Conservation (phyloP, 2,888 invertebrate species). For the Lepidocyrtoides sp. region DNA sequence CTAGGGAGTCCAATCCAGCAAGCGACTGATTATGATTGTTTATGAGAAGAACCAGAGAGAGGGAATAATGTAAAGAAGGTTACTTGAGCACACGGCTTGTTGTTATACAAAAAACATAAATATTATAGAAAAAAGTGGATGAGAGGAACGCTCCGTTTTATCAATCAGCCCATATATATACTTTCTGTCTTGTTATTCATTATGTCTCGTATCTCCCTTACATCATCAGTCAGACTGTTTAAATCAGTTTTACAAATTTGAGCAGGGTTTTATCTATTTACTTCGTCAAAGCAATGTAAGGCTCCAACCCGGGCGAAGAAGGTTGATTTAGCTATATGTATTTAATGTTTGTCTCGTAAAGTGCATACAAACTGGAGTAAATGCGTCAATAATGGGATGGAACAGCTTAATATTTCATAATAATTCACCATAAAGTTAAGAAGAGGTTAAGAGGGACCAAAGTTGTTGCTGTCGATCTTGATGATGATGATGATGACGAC, state of each 20-base stretch:
- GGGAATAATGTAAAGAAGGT: background rate
- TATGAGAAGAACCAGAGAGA: background rate
- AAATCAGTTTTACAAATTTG: slow-evolving; percentile 72
- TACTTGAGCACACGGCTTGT: background rate
- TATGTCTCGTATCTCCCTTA: slow-evolving; percentile 32
- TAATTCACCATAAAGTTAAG: slow-evolving; percentile 73
- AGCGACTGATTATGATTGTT: slow-evolving; percentile 45
- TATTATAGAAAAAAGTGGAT: background rate
- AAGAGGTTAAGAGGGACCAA: slow-evolving; percentile 36
- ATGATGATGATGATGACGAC: slow-evolving; percentile 28
- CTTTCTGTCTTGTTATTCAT: slow-evolving; percentile 61
- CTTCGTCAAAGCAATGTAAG: slow-evolving; percentile 25
- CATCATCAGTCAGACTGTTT: slow-evolving; percentile 39
- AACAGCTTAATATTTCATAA: slow-evolving; percentile 81
- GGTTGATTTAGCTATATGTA: background rate
- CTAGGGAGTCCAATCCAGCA: background rate
- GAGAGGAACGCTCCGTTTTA: slow-evolving; percentile 29
- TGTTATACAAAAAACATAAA: too few relatives aligned
- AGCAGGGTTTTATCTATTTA: slow-evolving; percentile 10
- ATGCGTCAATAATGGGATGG: slow-evolving; percentile 82
- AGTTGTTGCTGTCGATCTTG: background rate
- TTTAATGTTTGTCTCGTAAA: too few relatives aligned
- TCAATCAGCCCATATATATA: slow-evolving; percentile 49
- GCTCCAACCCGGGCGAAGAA: slow-evolving; percentile 29
- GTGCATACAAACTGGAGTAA: slow-evolving; percentile 53